Conservation (phyloP, 1,140 invertebrate species). For the Ephestia elutella region DNA sequence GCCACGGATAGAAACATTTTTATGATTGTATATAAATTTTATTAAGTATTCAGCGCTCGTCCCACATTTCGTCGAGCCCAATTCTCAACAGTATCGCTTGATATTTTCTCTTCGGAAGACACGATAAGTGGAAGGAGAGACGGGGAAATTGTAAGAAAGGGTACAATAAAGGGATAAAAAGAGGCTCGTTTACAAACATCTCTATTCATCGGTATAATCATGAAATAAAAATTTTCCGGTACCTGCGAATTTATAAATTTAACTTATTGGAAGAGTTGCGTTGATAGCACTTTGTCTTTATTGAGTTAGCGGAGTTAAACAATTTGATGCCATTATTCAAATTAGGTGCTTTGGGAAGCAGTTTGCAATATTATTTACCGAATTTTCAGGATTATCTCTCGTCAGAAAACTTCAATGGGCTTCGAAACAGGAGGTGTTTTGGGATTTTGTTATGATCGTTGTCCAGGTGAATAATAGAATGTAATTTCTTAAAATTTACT, state of each 20-base stretch:
- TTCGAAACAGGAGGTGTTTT: neutral
- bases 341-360: neutral
- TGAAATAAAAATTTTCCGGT: constrained; percentile 28
- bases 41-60: constrained; percentile 22
- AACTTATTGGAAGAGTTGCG: constrained; percentile 9
- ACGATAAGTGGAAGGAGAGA: constrained; percentile 36
- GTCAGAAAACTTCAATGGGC: neutral
- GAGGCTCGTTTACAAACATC: constrained; percentile 43
- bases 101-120: constrained; percentile 42
- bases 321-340: neutral
- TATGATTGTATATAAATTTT: constrained; percentile 16
- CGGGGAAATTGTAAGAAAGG: constrained; percentile 36
- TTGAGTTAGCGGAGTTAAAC: constrained; percentile 1
- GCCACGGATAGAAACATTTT: neutral
- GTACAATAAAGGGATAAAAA: constrained; percentile 45
- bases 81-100: constrained; percentile 29
- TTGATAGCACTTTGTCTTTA: constrained; percentile 10
- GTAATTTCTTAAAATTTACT: too few species aligned
- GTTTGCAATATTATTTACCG: constrained; percentile 1
- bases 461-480: neutral
- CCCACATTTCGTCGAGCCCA: constrained; percentile 15
- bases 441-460: neutral
- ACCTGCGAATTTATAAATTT: constrained; percentile 9
- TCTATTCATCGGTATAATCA: constrained; percentile 48
- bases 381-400: neutral